Percentiles rank a stretch among this genome's conserved stretches.
Evolutionary conservation across 2,113 vertebrate species (phyloP).

Genomic region (Cyanoramphus novaezelandiae): DNA sequence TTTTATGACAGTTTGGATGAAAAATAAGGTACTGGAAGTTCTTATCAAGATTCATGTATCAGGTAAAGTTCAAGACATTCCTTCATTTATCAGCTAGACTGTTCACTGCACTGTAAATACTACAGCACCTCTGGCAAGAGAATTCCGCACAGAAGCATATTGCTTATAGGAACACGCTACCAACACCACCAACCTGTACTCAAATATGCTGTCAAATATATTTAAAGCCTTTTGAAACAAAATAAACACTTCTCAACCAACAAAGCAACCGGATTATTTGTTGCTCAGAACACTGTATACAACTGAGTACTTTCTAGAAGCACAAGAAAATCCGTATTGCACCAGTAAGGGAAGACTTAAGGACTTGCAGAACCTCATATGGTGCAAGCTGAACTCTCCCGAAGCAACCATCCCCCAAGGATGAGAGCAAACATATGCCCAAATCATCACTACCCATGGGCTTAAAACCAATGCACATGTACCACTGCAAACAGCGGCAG

Average conservation of each 20-base stretch:
- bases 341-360: background rate
- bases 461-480: rapidly evolving
- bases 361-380: rapidly evolving
- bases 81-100: background rate
- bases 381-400: background rate
- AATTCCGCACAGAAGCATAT: background rate
- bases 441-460: rapidly evolving
- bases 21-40: background rate
- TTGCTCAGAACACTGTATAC: too few species aligned
- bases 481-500: rapidly evolving
- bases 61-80: background rate
- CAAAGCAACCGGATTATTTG: background rate
- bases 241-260: background rate
- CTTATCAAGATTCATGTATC: background rate
- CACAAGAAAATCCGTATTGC: rapidly evolving
- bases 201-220: background rate
- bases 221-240: background rate
- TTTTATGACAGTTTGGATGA: background rate
- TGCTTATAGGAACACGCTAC: background rate
- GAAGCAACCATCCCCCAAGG: background rate
- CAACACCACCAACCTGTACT: background rate
- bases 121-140: background rate
- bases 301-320: background rate
- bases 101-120: background rate
- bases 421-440: rapidly evolving